A percentile compares a stretch with the other conserved stretches of the same genome.
phyloP scores from a whole-genome alignment of 2,888 invertebrate species.

The Netelia inedita region DNA sequence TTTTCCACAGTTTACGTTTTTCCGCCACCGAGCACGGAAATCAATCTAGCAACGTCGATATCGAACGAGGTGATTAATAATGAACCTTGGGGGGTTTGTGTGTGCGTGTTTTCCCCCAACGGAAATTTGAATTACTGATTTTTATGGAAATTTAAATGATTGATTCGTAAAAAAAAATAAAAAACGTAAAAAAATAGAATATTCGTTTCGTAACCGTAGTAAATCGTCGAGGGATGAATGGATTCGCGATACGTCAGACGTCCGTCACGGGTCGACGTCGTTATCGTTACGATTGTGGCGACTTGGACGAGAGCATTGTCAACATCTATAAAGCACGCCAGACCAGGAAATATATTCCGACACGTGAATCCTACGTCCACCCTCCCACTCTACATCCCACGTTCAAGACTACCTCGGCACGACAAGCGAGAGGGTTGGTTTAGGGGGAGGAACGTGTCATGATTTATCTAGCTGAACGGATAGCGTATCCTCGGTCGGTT shows the following conservation, averaged over 20 bases:
- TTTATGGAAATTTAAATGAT: too few species aligned
- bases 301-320: not conserved
- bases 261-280: constrained; percentile 24
- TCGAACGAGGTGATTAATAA: too few species aligned
- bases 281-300: constrained; percentile 48
- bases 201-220: too few species aligned
- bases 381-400: not conserved
- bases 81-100: too few species aligned
- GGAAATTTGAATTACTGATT: not conserved
- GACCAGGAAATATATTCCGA: constrained; percentile 36
- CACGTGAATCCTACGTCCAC: constrained; percentile 10
- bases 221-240: too few species aligned
- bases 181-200: not conserved
- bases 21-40: too few species aligned
- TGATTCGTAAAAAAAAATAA: not conserved
- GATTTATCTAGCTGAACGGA: constrained; percentile 38
- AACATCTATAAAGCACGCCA: not conserved
- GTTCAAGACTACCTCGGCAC: constrained; percentile 3
- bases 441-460: constrained; percentile 41
- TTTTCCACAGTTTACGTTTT: too few species aligned
- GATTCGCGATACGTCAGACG: not conserved
- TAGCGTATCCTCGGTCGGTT: not conserved
- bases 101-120: too few species aligned
- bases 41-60: too few species aligned
- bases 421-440: constrained; percentile 17